These are phyloP conservation scores for Ophthalmolycus amberensis DNA, from an alignment of 2,113 vertebrate genomes.

Conservation along the genomic window DNA sequence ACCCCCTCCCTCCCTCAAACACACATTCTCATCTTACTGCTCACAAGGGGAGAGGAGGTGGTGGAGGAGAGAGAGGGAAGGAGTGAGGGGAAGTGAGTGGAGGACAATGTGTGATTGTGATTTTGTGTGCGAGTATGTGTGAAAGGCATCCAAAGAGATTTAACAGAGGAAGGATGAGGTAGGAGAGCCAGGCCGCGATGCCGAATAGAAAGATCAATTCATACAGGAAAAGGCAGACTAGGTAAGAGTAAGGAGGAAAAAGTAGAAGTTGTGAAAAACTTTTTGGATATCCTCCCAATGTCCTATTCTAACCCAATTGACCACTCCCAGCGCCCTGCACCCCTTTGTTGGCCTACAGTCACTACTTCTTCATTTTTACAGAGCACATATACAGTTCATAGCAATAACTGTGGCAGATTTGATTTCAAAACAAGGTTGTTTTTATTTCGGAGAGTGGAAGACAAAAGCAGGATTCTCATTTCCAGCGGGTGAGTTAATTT, in stretches of 20 bases:
- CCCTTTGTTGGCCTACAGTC: conserved; percentile 19
- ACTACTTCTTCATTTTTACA: not conserved
- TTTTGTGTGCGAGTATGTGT: conserved; percentile 22
- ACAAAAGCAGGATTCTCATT: conserved; percentile 10
- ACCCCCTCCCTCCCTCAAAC: conserved; percentile 54
- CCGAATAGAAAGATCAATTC: conserved; percentile 13
- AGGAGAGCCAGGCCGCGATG: conserved; percentile 13
- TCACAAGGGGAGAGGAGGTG: conserved; percentile 47
- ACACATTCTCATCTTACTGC: conserved; percentile 74
- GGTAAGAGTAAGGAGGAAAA: not conserved
- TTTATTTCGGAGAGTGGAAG: not conserved
- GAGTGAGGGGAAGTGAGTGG: conserved; percentile 20
- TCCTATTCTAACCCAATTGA: conserved; percentile 40
- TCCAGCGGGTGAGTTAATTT: not conserved
- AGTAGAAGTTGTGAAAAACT: conserved; percentile 30
- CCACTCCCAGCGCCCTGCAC: not conserved
- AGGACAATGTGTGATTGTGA: conserved; percentile 47
- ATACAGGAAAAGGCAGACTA: conserved; percentile 17
- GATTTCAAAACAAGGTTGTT: not conserved
- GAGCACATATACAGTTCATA: not conserved
- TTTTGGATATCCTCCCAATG: conserved; percentile 33
- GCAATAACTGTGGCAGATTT: conserved; percentile 9
- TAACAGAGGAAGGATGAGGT: conserved; percentile 9
- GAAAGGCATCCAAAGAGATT: conserved; percentile 36
- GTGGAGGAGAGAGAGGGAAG: conserved; percentile 37